Percentiles rank a stretch among this genome's conserved stretches.
phyloP scores from a whole-genome alignment of 2,113 vertebrate species.

The Bostrychus sinensis region DNA sequence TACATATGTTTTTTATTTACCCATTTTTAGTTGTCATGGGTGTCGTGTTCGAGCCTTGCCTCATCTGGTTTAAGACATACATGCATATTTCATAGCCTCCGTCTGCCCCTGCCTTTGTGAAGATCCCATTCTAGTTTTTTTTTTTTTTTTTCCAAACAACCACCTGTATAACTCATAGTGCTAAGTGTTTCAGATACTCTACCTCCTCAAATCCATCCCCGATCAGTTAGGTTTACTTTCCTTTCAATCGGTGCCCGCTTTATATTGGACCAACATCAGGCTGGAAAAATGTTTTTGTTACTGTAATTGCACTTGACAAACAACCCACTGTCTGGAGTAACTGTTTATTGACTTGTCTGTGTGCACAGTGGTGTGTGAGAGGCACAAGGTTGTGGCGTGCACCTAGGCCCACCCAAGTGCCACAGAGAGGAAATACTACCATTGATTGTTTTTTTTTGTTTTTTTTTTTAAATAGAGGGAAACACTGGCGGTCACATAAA shows the following conservation, averaged over 20 bases:
- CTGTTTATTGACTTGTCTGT: conserved; percentile 64
- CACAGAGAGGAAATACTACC: conserved; percentile 51
- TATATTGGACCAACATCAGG: conserved; percentile 46
- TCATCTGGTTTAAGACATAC: conserved; percentile 14
- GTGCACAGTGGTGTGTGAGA: conserved; percentile 38
- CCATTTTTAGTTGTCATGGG: conserved; percentile 5
- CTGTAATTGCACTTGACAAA: conserved; percentile 67
- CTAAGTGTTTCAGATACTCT: conserved; percentile 17
- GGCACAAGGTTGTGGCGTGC: conserved; percentile 35
- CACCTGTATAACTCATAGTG: conserved; percentile 18
- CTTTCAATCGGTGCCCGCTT: conserved; percentile 24
- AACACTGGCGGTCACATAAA: conserved; percentile 33
- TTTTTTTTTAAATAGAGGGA: conserved; percentile 38
- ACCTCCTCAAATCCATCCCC: conserved; percentile 21
- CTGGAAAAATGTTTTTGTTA: conserved; percentile 42
- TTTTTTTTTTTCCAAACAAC: too few species aligned
- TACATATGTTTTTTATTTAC: not conserved
- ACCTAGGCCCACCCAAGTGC: conserved; percentile 43
- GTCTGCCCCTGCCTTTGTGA: conserved; percentile 14
- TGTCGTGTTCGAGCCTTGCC: conserved; percentile 2
- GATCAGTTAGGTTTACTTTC: conserved; percentile 33
- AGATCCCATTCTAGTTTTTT: conserved; percentile 8
- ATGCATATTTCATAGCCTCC: conserved; percentile 44
- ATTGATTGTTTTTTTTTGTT: conserved; percentile 56
- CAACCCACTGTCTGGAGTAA: conserved; percentile 55